Evolutionary conservation across 1,140 invertebrate genomes (phyloP), one percentile per base, ranked within the genome.

Genomic region (Linepithema humile): DNA sequence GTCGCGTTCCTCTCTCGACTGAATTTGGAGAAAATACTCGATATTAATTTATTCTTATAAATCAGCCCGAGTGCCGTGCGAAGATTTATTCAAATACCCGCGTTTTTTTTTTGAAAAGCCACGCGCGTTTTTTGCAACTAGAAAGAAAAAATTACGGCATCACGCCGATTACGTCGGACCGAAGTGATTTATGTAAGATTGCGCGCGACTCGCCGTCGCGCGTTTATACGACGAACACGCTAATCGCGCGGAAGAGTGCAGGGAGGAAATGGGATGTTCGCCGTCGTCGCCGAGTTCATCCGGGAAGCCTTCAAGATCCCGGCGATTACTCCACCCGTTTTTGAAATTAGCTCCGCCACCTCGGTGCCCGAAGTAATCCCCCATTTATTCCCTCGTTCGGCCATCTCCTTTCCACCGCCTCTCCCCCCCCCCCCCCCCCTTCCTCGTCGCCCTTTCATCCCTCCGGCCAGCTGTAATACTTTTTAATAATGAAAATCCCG

Each of bases 401-500:
- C 45, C 45, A 65, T 23, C 75, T 80, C 59, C 26, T 62, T 74
- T 45, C 15, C n/a, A n/a, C 45, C 1, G 20, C 53, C 50, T 23
- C 12, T 12, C 32, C 9, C n/a, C n/a, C 5, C 3, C 10, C 29
- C 23, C n/a, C 17, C 23, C 7, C 15, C 1, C 3, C 17, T 57
- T 70, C 20, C 59, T 32, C n/a, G 17, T 38, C 26, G 20, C 38
- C 12, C 26, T 83, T 60, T 53, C 32, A 75, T 83, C 40, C 82
- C 65, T 43, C 40, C 45, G 59, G 45, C 64, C 80, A 59, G 80
- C 35, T 74, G 82, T 89, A 89, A 90, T 89, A 86, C 83, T 89
- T 88, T 83, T 89, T 90, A 90, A 90, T 89, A 90, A 90, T 89
- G 86, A 88, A 90, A 90, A 84, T 88, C 85, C 80, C 45, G 72